These are phyloP conservation scores for Urocolius indicus DNA, from an alignment of 2,113 vertebrate species.

Conservation along the genomic window DNA sequence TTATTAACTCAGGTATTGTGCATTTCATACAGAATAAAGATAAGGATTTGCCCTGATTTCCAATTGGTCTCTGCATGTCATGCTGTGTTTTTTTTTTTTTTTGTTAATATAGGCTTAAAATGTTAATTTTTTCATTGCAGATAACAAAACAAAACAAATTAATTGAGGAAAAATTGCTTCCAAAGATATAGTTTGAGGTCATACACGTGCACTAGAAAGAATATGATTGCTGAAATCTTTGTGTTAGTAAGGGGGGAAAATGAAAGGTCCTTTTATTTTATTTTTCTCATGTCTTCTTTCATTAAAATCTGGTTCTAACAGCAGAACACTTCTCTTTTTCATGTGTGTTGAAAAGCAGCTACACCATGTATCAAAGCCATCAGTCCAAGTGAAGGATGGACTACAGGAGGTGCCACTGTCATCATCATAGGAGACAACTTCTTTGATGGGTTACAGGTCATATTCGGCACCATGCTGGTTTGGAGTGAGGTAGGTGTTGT, in stretches of 20 bases:
- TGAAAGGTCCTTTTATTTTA: slow-evolving; percentile 74
- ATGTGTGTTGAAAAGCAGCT: slow-evolving; percentile 89
- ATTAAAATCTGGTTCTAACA: slow-evolving; percentile 84
- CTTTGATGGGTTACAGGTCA: slow-evolving; percentile 98
- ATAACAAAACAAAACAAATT: slow-evolving; percentile 57
- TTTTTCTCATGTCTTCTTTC: slow-evolving; percentile 76
- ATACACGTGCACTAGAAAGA: slow-evolving; percentile 19
- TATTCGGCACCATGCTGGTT: slow-evolving; percentile 98
- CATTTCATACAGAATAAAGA: slow-evolving; percentile 21
- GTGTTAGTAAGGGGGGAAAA: slow-evolving; percentile 64
- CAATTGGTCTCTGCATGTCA: slow-evolving; percentile 7
- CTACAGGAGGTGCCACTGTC: slow-evolving; percentile 95
- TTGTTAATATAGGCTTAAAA: background rate
- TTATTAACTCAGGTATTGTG: slow-evolving; percentile 22
- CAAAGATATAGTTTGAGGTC: slow-evolving; percentile 47
- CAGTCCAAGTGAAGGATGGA: slow-evolving; percentile 99
- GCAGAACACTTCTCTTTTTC: slow-evolving; percentile 82
- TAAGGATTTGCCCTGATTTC: slow-evolving; percentile 16
- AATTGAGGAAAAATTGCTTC: slow-evolving; percentile 32
- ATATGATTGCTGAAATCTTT: slow-evolving; percentile 66
- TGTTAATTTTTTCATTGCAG: background rate
- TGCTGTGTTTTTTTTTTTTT: slow-evolving; percentile 1
- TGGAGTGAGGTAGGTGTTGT: slow-evolving; percentile 96
- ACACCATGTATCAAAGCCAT: slow-evolving; percentile 99
- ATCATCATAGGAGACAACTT: slow-evolving; percentile 99